Percentiles rank a stretch among this genome's conserved stretches.
phyloP scores from a whole-genome alignment of 2,113 vertebrate genomes.

The Potamarius usumacintae region DNA sequence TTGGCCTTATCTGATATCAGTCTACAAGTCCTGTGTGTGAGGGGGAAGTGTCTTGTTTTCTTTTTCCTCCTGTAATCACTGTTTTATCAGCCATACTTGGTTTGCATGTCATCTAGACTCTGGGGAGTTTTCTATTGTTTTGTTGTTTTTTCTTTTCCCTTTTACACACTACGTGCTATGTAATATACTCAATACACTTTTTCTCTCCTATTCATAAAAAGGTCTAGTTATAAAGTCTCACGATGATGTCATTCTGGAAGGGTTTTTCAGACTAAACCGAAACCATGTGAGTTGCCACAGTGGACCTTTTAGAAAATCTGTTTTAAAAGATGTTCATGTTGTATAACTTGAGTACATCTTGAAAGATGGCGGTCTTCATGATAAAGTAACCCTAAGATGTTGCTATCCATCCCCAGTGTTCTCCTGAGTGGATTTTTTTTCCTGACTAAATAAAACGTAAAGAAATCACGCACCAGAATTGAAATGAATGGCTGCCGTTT shows the following conservation, averaged over 20 bases:
- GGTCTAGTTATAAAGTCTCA: conserved; percentile 6
- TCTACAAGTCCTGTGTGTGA: conserved; percentile 57
- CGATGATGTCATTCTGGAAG: conserved; percentile 12
- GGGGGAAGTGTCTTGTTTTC: conserved; percentile 56
- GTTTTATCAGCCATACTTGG: conserved; percentile 60
- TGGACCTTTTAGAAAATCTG: background rate
- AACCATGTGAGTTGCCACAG: background rate
- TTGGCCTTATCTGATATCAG: conserved; percentile 68
- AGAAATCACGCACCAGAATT: background rate
- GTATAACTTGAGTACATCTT: too few relatives aligned
- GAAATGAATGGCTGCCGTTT: background rate
- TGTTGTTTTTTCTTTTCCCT: too few relatives aligned
- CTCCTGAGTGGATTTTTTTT: background rate
- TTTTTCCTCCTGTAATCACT: conserved; percentile 49
- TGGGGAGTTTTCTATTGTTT: background rate
- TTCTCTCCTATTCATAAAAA: background rate
- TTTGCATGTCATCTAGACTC: conserved; percentile 58
- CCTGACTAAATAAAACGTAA: background rate
- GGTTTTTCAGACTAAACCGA: background rate
- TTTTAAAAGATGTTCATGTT: background rate
- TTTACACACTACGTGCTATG: background rate
- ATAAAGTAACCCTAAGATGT: background rate
- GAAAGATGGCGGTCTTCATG: background rate
- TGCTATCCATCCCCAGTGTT: background rate
- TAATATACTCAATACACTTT: background rate